These are phyloP conservation scores for Centropristis striata DNA, from an alignment of 2,113 vertebrate species.

Conservation along the genomic window DNA sequence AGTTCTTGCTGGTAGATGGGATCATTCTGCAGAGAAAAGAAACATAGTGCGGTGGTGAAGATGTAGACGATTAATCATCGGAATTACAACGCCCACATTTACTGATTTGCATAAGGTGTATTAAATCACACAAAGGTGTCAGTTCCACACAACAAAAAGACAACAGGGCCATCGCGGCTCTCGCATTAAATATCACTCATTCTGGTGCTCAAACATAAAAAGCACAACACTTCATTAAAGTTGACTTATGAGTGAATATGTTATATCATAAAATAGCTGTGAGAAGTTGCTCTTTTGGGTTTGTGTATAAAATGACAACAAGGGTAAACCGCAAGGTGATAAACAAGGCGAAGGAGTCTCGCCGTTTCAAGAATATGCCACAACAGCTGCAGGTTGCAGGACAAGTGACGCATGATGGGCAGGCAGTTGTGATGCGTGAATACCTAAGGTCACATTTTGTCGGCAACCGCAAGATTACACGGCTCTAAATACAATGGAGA, in stretches of 20 bases:
- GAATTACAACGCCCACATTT: constrained; percentile 46
- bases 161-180: constrained; percentile 13
- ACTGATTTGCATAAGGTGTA: constrained; percentile 57
- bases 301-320: constrained; percentile 46
- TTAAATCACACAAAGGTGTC: constrained; percentile 61
- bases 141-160: constrained; percentile 41
- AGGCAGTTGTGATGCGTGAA: constrained; percentile 63
- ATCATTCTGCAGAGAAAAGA: constrained; percentile 89
- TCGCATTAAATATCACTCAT: constrained; percentile 49
- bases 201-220: constrained; percentile 34
- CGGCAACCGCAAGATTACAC: constrained; percentile 51
- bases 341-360: constrained; percentile 58
- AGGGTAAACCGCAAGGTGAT: constrained; percentile 63
- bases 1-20: constrained; percentile 91
- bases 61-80: constrained; percentile 45
- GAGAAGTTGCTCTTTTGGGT: constrained; percentile 37
- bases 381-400: constrained; percentile 65
- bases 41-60: constrained; percentile 28
- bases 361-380: constrained; percentile 35
- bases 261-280: constrained; percentile 23
- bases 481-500: constrained; percentile 51
- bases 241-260: constrained; percentile 50
- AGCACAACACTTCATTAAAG: constrained; percentile 40
- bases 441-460: constrained; percentile 64
- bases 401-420: constrained; percentile 59